Percentiles rank a stretch among this genome's conserved stretches.
Evolutionary conservation across 2,797 vertebrate genomes (phyloP).

Genomic region (Uromys caudimaculatus): DNA sequence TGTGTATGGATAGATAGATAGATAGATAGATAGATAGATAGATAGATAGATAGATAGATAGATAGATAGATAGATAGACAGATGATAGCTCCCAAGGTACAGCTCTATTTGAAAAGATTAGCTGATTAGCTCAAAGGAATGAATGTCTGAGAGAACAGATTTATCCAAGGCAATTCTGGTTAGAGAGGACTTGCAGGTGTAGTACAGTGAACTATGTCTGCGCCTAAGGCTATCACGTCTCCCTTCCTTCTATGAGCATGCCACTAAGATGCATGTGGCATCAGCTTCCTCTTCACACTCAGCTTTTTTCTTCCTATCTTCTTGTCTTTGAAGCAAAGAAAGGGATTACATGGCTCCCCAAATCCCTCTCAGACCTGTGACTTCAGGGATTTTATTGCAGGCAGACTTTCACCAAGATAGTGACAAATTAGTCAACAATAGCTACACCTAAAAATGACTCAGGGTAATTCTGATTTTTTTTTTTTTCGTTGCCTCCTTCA

Average conservation of each 20-base stretch:
- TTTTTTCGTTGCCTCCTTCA: neutral
- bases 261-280: neutral
- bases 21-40: neutral
- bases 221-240: neutral
- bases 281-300: neutral
- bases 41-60: no score
- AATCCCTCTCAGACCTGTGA: neutral
- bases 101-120: neutral
- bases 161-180: neutral
- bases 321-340: neutral
- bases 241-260: neutral
- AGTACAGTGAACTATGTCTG: neutral
- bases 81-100: no score
- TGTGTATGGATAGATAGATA: neutral
- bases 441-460: slow-evolving; percentile 32
- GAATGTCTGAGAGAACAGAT: neutral
- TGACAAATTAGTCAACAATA: slow-evolving; percentile 45
- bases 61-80: neutral
- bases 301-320: slow-evolving; percentile 39
- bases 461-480: neutral
- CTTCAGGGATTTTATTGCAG: slow-evolving; percentile 41
- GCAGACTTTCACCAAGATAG: neutral
- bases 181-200: neutral
- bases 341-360: slow-evolving; percentile 1
- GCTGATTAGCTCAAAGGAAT: neutral